Conservation (phyloP, 1,140 invertebrate genomes). For the Globodera ellingtonae region DNA sequence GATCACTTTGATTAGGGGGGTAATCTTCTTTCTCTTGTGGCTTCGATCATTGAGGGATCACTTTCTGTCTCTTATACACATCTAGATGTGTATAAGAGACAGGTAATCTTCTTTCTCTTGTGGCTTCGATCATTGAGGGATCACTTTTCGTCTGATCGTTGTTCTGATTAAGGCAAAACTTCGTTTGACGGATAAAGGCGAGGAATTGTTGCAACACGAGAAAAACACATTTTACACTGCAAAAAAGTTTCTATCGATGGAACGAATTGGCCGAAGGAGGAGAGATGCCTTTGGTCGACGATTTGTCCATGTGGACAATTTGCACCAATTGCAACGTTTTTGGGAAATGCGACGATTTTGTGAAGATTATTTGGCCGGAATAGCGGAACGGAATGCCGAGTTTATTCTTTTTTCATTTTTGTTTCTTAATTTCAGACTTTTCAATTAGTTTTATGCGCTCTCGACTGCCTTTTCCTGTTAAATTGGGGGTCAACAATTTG, state of each 20-base stretch:
- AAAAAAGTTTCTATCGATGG: background rate
- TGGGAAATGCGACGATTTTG: slow-evolving; percentile 10
- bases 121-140: no score
- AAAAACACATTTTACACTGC: background rate
- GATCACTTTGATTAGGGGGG: no score
- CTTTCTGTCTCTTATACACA: no score
- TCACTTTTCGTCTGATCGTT: no score
- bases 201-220: background rate
- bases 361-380: background rate
- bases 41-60: no score
- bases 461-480: background rate
- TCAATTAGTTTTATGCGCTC: background rate
- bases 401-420: background rate
- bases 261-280: background rate
- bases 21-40: no score
- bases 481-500: background rate
- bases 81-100: no score
- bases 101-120: no score
- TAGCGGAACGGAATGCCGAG: slow-evolving; percentile 9
- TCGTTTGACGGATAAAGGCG: background rate
- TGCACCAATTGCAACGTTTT: slow-evolving; percentile 8
- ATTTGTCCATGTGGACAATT: slow-evolving; percentile 4
- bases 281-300: background rate
- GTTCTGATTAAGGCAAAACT: background rate
- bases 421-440: background rate